phyloP scores from a whole-genome alignment of 1,140 invertebrate genomes.

The Drosophila lacteicornis region DNA sequence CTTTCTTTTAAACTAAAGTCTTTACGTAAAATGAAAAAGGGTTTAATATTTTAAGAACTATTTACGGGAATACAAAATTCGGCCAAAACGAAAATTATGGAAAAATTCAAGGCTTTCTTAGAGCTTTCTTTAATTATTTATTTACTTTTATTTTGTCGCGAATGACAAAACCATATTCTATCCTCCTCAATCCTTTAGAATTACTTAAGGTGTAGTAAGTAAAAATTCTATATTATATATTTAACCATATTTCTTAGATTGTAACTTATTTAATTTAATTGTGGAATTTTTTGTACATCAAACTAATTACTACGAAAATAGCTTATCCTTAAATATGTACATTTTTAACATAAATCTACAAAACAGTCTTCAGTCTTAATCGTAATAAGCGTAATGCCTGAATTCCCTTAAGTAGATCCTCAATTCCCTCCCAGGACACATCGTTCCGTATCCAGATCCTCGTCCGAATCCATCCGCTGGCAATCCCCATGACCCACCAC shows the following conservation, averaged over 20 bases:
- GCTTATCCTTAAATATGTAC: background rate
- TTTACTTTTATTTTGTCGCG: too few relatives aligned
- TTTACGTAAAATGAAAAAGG: too few relatives aligned
- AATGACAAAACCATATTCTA: background rate
- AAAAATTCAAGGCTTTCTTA: too few relatives aligned
- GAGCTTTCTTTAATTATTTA: too few relatives aligned
- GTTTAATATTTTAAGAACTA: too few relatives aligned
- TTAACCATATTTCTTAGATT: background rate
- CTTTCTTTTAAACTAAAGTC: too few relatives aligned
- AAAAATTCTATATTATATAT: background rate
- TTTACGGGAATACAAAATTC: too few relatives aligned
- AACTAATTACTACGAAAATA: too few relatives aligned
- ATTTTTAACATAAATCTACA: background rate
- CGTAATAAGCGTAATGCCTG: slow-evolving; percentile 44
- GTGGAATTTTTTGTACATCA: background rate
- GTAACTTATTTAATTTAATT: too few relatives aligned
- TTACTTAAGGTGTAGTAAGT: background rate
- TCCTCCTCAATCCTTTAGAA: background rate
- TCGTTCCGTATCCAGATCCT: slow-evolving; percentile 70
- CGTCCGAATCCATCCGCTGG: slow-evolving; percentile 70
- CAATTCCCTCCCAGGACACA: slow-evolving; percentile 66
- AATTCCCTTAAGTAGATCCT: background rate
- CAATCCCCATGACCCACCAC: slow-evolving; percentile 40
- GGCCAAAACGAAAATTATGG: too few relatives aligned
- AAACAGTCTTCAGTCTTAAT: slow-evolving; percentile 59